A percentile compares a stretch with the other conserved stretches of the same genome.
These are phyloP conservation scores for Capromys pilorides DNA, from an alignment of 2,797 vertebrate species.

Conservation along the genomic window DNA sequence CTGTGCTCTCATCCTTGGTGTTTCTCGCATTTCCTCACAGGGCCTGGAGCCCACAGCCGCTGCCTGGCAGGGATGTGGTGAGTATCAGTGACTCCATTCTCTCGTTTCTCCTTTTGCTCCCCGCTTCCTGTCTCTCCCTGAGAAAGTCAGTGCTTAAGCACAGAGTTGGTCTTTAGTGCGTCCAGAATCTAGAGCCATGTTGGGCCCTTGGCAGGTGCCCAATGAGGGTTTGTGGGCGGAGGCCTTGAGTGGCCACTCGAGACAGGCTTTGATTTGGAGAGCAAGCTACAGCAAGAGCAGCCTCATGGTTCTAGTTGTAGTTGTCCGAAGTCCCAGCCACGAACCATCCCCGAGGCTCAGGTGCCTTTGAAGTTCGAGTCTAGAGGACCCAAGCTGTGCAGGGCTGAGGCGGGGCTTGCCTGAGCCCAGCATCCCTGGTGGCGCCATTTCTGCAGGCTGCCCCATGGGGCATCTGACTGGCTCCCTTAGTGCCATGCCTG, in stretches of 20 bases:
- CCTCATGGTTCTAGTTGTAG: background rate
- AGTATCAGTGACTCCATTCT: background rate
- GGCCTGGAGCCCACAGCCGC: too few species aligned
- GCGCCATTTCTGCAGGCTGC: background rate
- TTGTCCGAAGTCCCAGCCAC: background rate
- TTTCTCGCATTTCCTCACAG: background rate
- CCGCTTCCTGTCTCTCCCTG: background rate
- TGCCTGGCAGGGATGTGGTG: background rate
- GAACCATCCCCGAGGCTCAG: background rate
- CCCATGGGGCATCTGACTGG: background rate
- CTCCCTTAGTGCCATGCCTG: background rate
- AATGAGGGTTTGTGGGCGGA: background rate
- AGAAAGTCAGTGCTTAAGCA: background rate
- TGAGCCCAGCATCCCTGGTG: background rate
- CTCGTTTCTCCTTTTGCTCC: background rate
- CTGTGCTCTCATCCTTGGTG: background rate
- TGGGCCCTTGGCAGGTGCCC: background rate
- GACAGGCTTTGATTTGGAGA: background rate
- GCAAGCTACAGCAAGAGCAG: background rate
- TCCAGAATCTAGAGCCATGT: background rate
- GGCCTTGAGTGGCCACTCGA: background rate
- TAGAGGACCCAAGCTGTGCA: background rate
- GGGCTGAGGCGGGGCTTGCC: background rate
- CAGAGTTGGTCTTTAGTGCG: background rate
- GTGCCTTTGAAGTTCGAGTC: background rate